Conservation (phyloP, 2,888 invertebrate species). For the Drosophila rubida region DNA sequence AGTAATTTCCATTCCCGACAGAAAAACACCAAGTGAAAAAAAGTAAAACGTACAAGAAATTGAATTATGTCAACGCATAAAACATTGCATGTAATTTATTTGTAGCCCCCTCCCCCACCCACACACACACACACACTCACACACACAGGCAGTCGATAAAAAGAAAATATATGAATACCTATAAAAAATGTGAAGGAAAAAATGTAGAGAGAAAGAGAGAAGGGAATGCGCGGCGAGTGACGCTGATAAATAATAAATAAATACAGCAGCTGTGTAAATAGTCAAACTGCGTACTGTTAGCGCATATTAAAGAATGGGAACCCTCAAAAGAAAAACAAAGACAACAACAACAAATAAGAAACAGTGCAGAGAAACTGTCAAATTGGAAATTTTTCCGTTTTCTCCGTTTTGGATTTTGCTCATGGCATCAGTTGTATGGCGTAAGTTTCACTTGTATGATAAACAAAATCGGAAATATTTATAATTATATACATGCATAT, state of each 20-base stretch:
- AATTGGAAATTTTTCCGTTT: conserved; percentile 31
- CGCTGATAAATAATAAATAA: conserved; percentile 56
- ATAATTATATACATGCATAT: conserved; percentile 47
- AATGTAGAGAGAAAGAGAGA: conserved; percentile 18
- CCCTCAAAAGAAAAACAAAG: conserved; percentile 14
- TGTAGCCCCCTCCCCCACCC: conserved; percentile 36
- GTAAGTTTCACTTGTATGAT: conserved; percentile 75
- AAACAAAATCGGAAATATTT: conserved; percentile 42
- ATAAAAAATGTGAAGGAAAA: conserved; percentile 24
- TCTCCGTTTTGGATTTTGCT: conserved; percentile 28
- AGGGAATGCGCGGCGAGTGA: conserved; percentile 28
- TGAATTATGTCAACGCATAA: conserved; percentile 62
- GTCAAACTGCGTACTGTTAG: conserved; percentile 59
- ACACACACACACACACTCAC: background rate
- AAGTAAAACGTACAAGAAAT: conserved; percentile 50
- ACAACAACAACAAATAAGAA: conserved; percentile 10
- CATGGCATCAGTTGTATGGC: conserved; percentile 34
- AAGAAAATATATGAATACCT: conserved; percentile 22
- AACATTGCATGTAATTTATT: conserved; percentile 63
- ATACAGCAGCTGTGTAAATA: conserved; percentile 76
- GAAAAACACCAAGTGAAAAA: conserved; percentile 6
- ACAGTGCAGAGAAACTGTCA: conserved; percentile 27
- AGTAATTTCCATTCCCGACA: conserved; percentile 48
- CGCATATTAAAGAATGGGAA: conserved; percentile 45
- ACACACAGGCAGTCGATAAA: conserved; percentile 5